Evolutionary conservation across 92 coral and sea anemone genomes (phyloP).

Genomic region (Porites divaricata): DNA sequence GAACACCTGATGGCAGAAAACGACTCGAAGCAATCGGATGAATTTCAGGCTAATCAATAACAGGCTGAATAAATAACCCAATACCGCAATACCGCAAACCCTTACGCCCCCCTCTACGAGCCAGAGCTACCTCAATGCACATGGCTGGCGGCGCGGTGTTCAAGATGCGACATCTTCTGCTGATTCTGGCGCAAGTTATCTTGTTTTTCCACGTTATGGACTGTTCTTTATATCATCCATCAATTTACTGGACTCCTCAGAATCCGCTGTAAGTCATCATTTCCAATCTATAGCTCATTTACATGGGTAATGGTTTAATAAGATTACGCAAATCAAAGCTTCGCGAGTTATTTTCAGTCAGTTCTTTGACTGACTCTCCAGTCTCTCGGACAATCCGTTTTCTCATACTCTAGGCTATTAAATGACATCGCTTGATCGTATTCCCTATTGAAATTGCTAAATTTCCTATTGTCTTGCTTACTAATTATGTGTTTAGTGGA

Average conservation of each 20-base stretch:
- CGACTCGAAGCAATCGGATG: too few species aligned
- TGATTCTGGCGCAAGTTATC: slow-evolving; percentile 33
- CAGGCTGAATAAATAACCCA: too few species aligned
- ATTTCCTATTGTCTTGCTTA: slow-evolving; percentile 32
- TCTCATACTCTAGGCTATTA: not conserved
- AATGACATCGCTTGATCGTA: slow-evolving; percentile 21
- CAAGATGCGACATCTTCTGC: not conserved
- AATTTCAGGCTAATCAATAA: too few species aligned
- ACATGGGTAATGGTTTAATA: slow-evolving; percentile 20
- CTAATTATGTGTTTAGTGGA: slow-evolving; percentile 28
- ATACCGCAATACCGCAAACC: too few species aligned
- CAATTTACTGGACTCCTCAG: slow-evolving; percentile 83
- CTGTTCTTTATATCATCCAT: slow-evolving; percentile 71
- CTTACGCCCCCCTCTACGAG: too few species aligned
- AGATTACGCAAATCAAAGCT: slow-evolving; percentile 7
- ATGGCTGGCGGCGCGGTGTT: slow-evolving; percentile 18
- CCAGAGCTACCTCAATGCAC: slow-evolving; percentile 8
- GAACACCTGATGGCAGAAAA: too few species aligned
- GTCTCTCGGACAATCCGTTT: not conserved
- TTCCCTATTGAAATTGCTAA: slow-evolving; percentile 24
- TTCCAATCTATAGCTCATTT: slow-evolving; percentile 19
- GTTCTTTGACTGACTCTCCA: not conserved
- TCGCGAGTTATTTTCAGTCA: not conserved
- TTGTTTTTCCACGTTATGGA: slow-evolving; percentile 49
- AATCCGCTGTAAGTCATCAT: slow-evolving; percentile 81